Evolutionary conservation across 2,797 vertebrate genomes (phyloP), one percentile per base, ranked within the genome.

Genomic region (Sebastes baramenuke): DNA sequence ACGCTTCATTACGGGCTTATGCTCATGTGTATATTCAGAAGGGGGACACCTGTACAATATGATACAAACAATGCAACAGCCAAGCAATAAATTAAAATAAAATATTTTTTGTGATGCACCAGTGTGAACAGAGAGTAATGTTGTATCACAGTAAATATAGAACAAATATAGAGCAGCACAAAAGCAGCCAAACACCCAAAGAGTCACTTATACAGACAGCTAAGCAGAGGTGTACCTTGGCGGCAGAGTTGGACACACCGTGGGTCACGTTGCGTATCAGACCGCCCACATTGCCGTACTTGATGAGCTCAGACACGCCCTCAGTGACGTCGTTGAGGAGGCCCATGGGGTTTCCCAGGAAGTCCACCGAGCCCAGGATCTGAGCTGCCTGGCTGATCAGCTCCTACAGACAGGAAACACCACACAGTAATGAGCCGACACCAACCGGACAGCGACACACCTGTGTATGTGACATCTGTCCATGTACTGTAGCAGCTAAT

Each of bases 331-430:
- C 99, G 14, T 97, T 99, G 71, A 98, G 72, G 0, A 99, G 96
- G 8, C 98, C 98, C 97, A 99, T 97, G 13, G 99, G 99, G 90
- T 99, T 99, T 64, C 99, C 99, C 66, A 99, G 96, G 89, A 99
- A 99, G 93, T 99, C 98, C 86, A 99, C 99, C 0, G 99, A 99
- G 46, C 98, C 98, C 12, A 99, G 92, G 89, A 99, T 99, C 92
- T 97, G 97, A 82, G 98, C 97, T 2, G 98, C 98, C 87, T 99
- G 99, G 88, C 98, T 97, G 24, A 99, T 95, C 87, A 99, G 95
- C 90, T 99, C 98, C 98, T 99, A 72, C 18, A 59, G 25, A 77
- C 8, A 81, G 4, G 8, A 72, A 49, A 76, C 8, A 54, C 1
- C 1, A 8, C 2, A 55, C 30, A 13, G 34, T 67, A 2, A 66